Evolutionary conservation across 1,140 invertebrate genomes (phyloP), one percentile per base, ranked within the genome.

Genomic region (Procambarus virginalis): DNA sequence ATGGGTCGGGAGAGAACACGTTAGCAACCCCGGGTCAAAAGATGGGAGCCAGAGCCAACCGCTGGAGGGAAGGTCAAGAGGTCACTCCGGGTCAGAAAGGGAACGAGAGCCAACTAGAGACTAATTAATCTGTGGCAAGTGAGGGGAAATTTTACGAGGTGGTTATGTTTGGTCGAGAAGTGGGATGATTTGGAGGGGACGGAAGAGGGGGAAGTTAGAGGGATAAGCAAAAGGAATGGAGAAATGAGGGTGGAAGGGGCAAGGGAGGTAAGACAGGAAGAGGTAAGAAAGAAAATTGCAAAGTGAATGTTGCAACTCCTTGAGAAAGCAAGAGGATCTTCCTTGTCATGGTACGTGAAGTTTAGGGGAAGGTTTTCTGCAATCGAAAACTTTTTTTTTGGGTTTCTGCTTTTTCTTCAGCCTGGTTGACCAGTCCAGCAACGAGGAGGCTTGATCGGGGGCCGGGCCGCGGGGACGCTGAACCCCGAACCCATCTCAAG

Each of bases 111-210:
- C 79, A 81, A 81, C 51, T 22, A 60, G 79, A 45, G 79, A 60
- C 51, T 81, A 81, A 79, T 79, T 79, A 79, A 81, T 81, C 79
- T 58, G 79, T 8, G 51, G 51, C n/a, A 81, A 81, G 55, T 12
- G 79, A 81, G 60, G 20, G 49, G 51, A 81, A 81, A 81, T 81
- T 81, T 81, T 81, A 58, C 45, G 22, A 34, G 55, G 55, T 34
- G 79, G 79, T 60, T 64, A 17, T 17, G 60, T 64, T 10, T 17
- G 8, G 1, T 55, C 60, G 34, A n/a, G 17, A 0, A 34, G 79
- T 20, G 34, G n/a, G 79, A 60, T 46, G n/a, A 34, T 22, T 77
- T 6, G 75, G 22, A 10, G 17, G 55, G 78, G 48, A 17, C 17
- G 78, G 78, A 20, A n/a, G 2, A 2, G n/a, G 55, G 49, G 14